Conservation (phyloP, 2,888 invertebrate species). For the Tiliacea aurago region DNA sequence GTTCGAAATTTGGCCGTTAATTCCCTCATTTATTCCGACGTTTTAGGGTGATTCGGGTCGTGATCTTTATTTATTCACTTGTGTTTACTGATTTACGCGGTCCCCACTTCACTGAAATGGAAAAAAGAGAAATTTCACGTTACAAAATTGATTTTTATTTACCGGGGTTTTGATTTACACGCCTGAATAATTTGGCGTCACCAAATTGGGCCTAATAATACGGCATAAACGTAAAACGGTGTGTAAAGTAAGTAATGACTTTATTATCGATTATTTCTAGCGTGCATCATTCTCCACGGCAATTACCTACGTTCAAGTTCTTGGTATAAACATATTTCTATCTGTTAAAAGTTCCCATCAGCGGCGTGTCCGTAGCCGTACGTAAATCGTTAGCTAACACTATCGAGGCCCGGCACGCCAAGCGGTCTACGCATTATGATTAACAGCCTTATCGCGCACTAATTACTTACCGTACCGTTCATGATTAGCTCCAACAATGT, state of each 20-base stretch:
- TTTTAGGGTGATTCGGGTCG: slow-evolving; percentile 58
- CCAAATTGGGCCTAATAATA: slow-evolving; percentile 26
- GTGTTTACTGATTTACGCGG: slow-evolving; percentile 61
- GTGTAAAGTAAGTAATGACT: slow-evolving; percentile 21
- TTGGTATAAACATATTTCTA: slow-evolving; percentile 41
- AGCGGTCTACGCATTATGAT: slow-evolving; percentile 80
- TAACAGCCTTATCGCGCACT: slow-evolving; percentile 76
- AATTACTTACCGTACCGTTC: slow-evolving; percentile 77
- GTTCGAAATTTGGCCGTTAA: slow-evolving; percentile 49
- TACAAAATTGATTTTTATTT: slow-evolving; percentile 40
- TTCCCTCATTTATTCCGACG: slow-evolving; percentile 56
- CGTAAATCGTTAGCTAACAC: slow-evolving; percentile 40
- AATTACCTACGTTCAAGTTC: slow-evolving; percentile 37
- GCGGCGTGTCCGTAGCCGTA: slow-evolving; percentile 29
- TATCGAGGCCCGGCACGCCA: slow-evolving; percentile 65
- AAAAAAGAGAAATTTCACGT: slow-evolving; percentile 47
- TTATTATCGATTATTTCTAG: slow-evolving; percentile 22
- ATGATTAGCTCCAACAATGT: slow-evolving; percentile 54
- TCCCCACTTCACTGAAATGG: slow-evolving; percentile 44
- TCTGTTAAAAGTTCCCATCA: slow-evolving; percentile 58
- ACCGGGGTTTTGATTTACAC: slow-evolving; percentile 25
- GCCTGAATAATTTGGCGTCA: slow-evolving; percentile 21
- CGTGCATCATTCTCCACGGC: slow-evolving; percentile 15
- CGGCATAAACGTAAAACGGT: slow-evolving; percentile 15
- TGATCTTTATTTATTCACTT: slow-evolving; percentile 66